Percentiles rank a stretch among this genome's conserved stretches.
These are phyloP conservation scores for Furcula furcula DNA, from an alignment of 2,888 invertebrate genomes.

Conservation along the genomic window DNA sequence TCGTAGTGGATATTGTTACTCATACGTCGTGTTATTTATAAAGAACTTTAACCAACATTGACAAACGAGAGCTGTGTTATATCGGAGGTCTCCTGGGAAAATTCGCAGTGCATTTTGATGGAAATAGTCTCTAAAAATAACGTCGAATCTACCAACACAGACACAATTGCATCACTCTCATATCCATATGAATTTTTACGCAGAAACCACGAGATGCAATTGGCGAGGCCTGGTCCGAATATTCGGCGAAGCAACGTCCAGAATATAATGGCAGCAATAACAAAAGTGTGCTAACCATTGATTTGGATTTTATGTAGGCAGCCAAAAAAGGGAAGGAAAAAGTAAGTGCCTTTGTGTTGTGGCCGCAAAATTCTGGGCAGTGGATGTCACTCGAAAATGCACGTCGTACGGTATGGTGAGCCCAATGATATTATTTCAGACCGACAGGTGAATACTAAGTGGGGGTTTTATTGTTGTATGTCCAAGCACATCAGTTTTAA, in stretches of 20 bases:
- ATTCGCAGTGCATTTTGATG: constrained; percentile 8
- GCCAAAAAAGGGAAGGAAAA: constrained; percentile 44
- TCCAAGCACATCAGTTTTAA: constrained; percentile 36
- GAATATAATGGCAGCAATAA: constrained; percentile 71
- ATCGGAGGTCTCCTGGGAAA: constrained; percentile 24
- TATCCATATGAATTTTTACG: constrained; percentile 54
- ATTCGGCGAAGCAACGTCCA: constrained; percentile 44
- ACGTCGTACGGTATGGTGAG: constrained; percentile 49
- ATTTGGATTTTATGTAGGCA: constrained; percentile 71
- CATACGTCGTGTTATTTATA: constrained; percentile 9
- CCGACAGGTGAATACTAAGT: constrained; percentile 70
- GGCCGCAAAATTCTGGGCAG: constrained; percentile 64
- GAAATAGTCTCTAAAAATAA: constrained; percentile 7
- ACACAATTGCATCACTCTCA: constrained; percentile 36
- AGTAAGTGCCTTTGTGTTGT: constrained; percentile 66
- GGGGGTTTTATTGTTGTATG: constrained; percentile 52
- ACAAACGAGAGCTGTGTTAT: constrained; percentile 14
- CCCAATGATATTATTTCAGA: constrained; percentile 59
- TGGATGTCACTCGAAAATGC: constrained; percentile 55
- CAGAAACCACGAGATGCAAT: constrained; percentile 43
- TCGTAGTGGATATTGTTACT: constrained; percentile 11
- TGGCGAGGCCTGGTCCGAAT: constrained; percentile 40
- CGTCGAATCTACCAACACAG: constrained; percentile 6
- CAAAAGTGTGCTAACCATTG: constrained; percentile 79
- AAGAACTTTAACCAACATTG: constrained; percentile 18